Evolutionary conservation across 2,113 vertebrate genomes (phyloP).

Genomic region (Emydocephalus ijimae): DNA sequence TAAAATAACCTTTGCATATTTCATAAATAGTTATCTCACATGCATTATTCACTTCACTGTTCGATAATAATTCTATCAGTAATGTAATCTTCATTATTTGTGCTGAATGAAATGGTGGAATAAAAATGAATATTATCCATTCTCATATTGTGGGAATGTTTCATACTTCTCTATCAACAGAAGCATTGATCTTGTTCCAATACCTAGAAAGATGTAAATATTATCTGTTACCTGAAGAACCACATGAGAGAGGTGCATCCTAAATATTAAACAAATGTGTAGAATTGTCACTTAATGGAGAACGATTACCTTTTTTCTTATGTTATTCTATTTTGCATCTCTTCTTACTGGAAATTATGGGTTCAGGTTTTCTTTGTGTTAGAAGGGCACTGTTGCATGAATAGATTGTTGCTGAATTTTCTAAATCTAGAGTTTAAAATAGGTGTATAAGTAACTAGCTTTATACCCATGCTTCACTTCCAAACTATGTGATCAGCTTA

Average conservation of each 20-base stretch:
- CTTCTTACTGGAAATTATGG: neutral
- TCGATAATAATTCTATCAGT: neutral
- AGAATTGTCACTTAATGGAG: neutral
- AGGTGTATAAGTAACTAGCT: neutral
- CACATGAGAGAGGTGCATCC: neutral
- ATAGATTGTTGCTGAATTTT: neutral
- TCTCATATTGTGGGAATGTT: neutral
- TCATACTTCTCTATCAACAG: neutral
- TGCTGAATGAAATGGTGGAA: neutral
- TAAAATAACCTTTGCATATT: neutral
- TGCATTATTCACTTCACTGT: neutral
- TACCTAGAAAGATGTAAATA: neutral
- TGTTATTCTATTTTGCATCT: neutral
- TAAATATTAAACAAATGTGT: neutral
- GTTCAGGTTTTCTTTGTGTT: neutral
- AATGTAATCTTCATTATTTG: neutral
- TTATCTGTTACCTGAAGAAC: neutral
- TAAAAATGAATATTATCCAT: conserved; percentile 1
- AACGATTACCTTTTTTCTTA: neutral
- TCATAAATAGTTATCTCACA: neutral
- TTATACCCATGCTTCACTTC: too few relatives aligned
- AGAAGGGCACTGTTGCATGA: neutral
- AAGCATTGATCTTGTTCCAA: neutral
- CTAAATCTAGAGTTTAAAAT: neutral
- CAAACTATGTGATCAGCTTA: too few relatives aligned